Evolutionary conservation across 2,797 vertebrate genomes (phyloP).

Genomic region (Melanotaenia parkinsoni): DNA sequence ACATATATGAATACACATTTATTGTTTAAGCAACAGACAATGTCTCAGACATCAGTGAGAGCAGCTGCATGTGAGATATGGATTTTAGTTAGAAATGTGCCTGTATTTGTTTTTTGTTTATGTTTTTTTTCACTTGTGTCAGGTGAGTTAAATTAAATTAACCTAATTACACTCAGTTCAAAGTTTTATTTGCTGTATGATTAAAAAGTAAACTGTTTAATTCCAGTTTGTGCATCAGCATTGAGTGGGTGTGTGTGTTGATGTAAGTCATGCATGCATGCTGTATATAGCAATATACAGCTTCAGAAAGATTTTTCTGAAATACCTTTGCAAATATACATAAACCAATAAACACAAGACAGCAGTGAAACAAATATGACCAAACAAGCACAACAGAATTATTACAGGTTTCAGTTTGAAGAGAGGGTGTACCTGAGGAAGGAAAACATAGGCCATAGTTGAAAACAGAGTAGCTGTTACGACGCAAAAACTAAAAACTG

Average conservation of each 20-base stretch:
- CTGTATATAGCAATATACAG: not conserved
- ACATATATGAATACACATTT: slow-evolving; percentile 64
- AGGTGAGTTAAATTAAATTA: slow-evolving; percentile 23
- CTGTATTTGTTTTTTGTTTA: no score
- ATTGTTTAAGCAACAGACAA: slow-evolving; percentile 42
- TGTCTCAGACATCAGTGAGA: slow-evolving; percentile 31
- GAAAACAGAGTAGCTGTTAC: not conserved
- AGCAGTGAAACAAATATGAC: not conserved
- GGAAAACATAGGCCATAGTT: not conserved
- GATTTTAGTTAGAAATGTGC: slow-evolving; percentile 1
- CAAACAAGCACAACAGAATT: not conserved
- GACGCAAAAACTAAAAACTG: not conserved
- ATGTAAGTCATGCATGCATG: not conserved
- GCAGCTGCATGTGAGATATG: slow-evolving; percentile 7
- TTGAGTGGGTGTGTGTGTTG: not conserved
- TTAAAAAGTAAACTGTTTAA: slow-evolving; percentile 12
- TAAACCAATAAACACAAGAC: not conserved
- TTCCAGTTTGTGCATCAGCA: not conserved
- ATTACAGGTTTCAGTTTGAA: not conserved
- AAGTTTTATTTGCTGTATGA: slow-evolving; percentile 12
- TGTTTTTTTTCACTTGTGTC: not conserved
- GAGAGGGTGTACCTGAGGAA: no score
- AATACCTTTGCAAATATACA: not conserved
- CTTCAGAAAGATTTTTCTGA: not conserved
- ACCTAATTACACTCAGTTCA: slow-evolving; percentile 27